Conservation (phyloP, 2,797 vertebrate genomes). For the Gymnocypris eckloni region DNA sequence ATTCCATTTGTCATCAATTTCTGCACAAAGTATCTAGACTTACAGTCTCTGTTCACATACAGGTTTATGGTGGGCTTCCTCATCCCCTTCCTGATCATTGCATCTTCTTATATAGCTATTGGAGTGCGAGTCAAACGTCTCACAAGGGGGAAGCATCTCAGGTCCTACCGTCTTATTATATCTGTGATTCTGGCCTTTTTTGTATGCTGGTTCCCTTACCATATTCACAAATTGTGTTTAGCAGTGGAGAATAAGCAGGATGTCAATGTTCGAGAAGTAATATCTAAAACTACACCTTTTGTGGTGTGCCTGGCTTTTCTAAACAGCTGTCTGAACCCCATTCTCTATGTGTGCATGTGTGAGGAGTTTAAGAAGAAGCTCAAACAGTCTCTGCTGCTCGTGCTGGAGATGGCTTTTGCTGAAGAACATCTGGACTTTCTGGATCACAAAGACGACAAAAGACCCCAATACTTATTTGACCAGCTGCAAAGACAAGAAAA, state of each 20-base stretch:
- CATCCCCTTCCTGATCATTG: slow-evolving; percentile 58
- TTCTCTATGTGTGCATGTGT: slow-evolving; percentile 63
- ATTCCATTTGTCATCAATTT: slow-evolving; percentile 51
- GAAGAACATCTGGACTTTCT: slow-evolving; percentile 58
- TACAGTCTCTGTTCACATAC: slow-evolving; percentile 48
- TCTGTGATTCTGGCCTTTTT: no score
- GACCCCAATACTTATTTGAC: background rate
- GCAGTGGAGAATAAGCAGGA: background rate
- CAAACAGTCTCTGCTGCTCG: slow-evolving; percentile 72
- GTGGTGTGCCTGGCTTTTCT: slow-evolving; percentile 58
- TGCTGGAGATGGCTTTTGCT: slow-evolving; percentile 73
- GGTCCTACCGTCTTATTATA: no score
- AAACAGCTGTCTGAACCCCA: slow-evolving; percentile 77
- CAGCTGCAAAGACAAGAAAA: background rate
- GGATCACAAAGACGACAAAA: background rate
- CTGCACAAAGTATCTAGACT: slow-evolving; percentile 2
- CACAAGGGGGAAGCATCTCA: no score
- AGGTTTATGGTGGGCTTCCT: slow-evolving; percentile 73
- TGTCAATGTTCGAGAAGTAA: background rate
- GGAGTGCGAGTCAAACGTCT: no score
- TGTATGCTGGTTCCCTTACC: slow-evolving; percentile 76
- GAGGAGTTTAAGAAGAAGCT: slow-evolving; percentile 56
- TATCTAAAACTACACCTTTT: slow-evolving; percentile 1
- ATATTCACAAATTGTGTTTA: slow-evolving; percentile 54
- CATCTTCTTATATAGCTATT: no score